These are phyloP conservation scores for Ferdinandea cuprea DNA, from an alignment of 2,888 invertebrate species.

Conservation along the genomic window DNA sequence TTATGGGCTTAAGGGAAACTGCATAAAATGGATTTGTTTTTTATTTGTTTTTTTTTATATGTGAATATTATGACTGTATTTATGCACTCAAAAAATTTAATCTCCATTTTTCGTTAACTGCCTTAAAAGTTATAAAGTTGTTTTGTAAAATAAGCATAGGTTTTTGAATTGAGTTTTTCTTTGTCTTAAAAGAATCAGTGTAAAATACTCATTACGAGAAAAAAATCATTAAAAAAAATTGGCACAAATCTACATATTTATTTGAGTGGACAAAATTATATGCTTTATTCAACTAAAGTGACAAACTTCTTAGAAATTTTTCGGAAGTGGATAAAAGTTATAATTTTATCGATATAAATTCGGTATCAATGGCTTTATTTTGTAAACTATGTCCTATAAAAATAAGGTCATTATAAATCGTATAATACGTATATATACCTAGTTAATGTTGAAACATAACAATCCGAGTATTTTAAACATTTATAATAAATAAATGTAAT, in stretches of 20 bases:
- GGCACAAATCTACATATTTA: not conserved
- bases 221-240: not conserved
- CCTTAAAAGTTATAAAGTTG: not conserved
- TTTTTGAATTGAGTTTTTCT: conserved; percentile 15
- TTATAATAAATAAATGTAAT: no score
- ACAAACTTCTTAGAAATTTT: no score
- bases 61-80: conserved; percentile 1
- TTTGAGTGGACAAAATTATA: not conserved
- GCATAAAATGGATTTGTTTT: conserved; percentile 37
- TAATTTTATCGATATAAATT: no score
- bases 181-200: conserved; percentile 42
- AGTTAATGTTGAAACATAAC: no score
- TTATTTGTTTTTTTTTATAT: conserved; percentile 16
- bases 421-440: no score
- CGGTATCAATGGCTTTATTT: no score
- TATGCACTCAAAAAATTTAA: conserved; percentile 18
- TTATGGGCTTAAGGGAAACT: conserved; percentile 51
- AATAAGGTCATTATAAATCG: no score
- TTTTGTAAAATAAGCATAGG: conserved; percentile 26
- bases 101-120: conserved; percentile 17
- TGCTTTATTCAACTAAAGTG: not conserved
- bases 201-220: conserved; percentile 40
- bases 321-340: no score
- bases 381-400: no score
- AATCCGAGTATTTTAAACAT: no score